Evolutionary conservation across 1,140 invertebrate species (phyloP).

Genomic region (Dinothrombium tinctorium): DNA sequence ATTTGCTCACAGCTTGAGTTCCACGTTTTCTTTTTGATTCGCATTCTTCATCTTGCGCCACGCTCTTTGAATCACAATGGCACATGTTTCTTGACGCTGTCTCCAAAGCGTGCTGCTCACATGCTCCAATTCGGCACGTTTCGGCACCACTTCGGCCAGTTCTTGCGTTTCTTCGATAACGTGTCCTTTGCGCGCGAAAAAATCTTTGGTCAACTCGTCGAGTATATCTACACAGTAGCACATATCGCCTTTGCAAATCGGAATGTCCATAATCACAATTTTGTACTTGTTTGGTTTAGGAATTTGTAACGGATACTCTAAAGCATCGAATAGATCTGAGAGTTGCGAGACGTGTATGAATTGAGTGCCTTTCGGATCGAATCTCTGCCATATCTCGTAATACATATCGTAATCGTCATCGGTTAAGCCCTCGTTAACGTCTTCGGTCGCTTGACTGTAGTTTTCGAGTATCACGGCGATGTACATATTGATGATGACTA

Average conservation of each 20-base stretch:
- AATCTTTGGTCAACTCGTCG: slow-evolving; percentile 69
- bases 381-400: slow-evolving; percentile 96
- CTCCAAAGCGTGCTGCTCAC: slow-evolving; percentile 78
- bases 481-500: slow-evolving; percentile 98
- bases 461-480: slow-evolving; percentile 97
- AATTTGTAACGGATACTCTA: slow-evolving; percentile 77
- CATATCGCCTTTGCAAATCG: slow-evolving; percentile 84
- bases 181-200: slow-evolving; percentile 67
- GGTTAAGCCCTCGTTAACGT: slow-evolving; percentile 89
- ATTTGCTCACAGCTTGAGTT: too few species aligned
- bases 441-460: slow-evolving; percentile 90
- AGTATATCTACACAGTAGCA: slow-evolving; percentile 95
- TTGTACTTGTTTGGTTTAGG: slow-evolving; percentile 97
- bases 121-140: slow-evolving; percentile 60
- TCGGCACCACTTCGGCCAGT: slow-evolving; percentile 40
- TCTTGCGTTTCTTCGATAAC: slow-evolving; percentile 13
- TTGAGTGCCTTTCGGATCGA: slow-evolving; percentile 88
- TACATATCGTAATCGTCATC: slow-evolving; percentile 99
- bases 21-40: too few species aligned
- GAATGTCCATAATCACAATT: slow-evolving; percentile 93
- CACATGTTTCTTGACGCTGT: slow-evolving; percentile 84
- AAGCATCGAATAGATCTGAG: slow-evolving; percentile 77
- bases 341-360: slow-evolving; percentile 81
- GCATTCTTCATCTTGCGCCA: too few species aligned
- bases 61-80: slow-evolving; percentile 71